A percentile compares a stretch with the other conserved stretches of the same genome.
Evolutionary conservation across 2,888 invertebrate genomes (phyloP).

Genomic region (Mesorhabditis sp.): DNA sequence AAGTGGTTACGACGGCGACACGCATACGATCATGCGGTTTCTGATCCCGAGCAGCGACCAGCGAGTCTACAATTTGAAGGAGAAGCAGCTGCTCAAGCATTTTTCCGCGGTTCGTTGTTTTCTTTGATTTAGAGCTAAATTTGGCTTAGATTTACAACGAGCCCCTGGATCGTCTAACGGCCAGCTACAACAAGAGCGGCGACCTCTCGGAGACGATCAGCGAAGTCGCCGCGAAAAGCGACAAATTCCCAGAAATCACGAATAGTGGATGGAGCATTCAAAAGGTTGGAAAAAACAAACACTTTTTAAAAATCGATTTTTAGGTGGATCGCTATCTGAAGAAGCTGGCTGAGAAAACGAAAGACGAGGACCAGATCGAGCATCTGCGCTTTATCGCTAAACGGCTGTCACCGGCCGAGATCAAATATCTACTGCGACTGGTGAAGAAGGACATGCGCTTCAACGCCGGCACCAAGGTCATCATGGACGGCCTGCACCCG

Average conservation of each 20-base stretch:
- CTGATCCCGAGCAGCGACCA: conserved; percentile 75
- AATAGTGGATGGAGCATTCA: conserved; percentile 38
- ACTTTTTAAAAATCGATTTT: background rate
- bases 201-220: conserved; percentile 84
- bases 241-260: conserved; percentile 62
- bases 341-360: conserved; percentile 73
- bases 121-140: background rate
- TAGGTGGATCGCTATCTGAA: conserved; percentile 71
- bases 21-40: background rate
- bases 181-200: conserved; percentile 74
- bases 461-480: conserved; percentile 71
- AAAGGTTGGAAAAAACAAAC: conserved; percentile 17
- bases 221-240: conserved; percentile 71
- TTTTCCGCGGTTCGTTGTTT: conserved; percentile 66
- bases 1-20: conserved; percentile 8
- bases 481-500: conserved; percentile 71
- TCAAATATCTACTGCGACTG: conserved; percentile 79
- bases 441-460: conserved; percentile 84
- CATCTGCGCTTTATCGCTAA: conserved; percentile 73
- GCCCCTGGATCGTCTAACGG: conserved; percentile 77
- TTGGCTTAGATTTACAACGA: conserved; percentile 68
- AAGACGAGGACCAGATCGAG: conserved; percentile 79
- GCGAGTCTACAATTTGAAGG: conserved; percentile 84
- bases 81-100: conserved; percentile 82
- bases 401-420: conserved; percentile 74